Base-by-base conservation (phyloP, 2,888 invertebrate genomes). In the Hyposoter didymator region DNA sequence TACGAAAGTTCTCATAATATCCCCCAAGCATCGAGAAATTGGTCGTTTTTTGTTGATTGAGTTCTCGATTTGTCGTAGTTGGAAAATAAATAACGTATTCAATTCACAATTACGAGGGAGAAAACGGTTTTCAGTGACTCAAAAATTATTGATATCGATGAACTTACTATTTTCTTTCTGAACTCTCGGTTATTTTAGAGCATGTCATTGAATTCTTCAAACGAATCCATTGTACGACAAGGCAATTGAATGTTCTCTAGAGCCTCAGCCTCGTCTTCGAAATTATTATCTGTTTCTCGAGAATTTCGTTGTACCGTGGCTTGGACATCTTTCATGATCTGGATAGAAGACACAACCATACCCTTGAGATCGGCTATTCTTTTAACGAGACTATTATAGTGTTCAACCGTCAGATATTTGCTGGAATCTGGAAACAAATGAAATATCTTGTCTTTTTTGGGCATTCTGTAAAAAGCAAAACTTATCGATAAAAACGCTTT, bases 181-280 rank as follows among this genome's bases (percentile, higher is more conserved):
- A 67, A 67, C 67, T 67, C 67, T 67, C 67, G 39, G 67, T 67
- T 39, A 67, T 67, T 67, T 67, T 67, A 43, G 67, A 67, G 67
- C 67, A 67, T 67, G 43, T 67, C 67, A 67, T 67, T 67, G 43
- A 67, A 43, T 43, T 67, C 39, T 4, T 67, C 67, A 67, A 67
- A 67, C 14, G 14, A n/a, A 43, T 67, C 67, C 67, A 67, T 67
- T 67, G 67, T 67, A 43, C 14, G 67, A 67, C 67, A 67, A 67
- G 67, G 67, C 67, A 67, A 67, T 67, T 43, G 67, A 43, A 67
- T 67, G 67, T 19, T 28, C 62, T 62, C 62, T 62, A 62, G 62
- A 62, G 35, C 28, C 62, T 62, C 62, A 62, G 32, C 62, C 67
- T 67, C 67, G 67, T 67, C 43, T 67, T 67, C 67, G 67, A 67